These are phyloP conservation scores for Nephrocerus scutellatus DNA, from an alignment of 2,888 invertebrate genomes.

Conservation along the genomic window DNA sequence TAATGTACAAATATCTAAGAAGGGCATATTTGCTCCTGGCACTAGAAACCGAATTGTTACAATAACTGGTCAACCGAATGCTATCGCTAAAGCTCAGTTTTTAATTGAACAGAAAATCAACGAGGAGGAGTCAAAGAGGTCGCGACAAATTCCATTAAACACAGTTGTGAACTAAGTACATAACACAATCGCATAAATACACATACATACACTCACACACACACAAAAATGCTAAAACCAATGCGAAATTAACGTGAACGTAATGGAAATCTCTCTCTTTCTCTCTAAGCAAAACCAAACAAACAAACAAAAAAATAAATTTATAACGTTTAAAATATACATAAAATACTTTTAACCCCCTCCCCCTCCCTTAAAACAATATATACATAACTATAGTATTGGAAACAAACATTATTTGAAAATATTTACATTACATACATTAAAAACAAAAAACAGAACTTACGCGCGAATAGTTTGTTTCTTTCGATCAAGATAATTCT, in stretches of 20 bases:
- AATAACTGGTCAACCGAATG: slow-evolving; percentile 81
- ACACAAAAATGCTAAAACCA: slow-evolving; percentile 7
- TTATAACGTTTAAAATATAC: slow-evolving; percentile 4
- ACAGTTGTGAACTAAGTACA: slow-evolving; percentile 46
- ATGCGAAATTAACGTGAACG: slow-evolving; percentile 14
- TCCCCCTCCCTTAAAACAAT: background rate
- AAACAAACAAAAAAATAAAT: slow-evolving; percentile 2
- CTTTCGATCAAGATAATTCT: too few species aligned
- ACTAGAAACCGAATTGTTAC: slow-evolving; percentile 96
- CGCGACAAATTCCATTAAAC: slow-evolving; percentile 74
- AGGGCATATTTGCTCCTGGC: slow-evolving; percentile 94
- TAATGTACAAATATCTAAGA: slow-evolving; percentile 97
- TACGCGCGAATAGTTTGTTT: too few species aligned
- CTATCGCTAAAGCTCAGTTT: slow-evolving; percentile 87
- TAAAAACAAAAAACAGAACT: too few species aligned
- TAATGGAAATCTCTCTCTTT: too few species aligned
- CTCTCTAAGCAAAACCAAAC: slow-evolving; percentile 3
- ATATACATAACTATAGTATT: too few species aligned
- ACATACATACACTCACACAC: slow-evolving; percentile 16
- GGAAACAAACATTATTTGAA: too few species aligned
- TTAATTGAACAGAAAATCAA: slow-evolving; percentile 94
- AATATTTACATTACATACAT: too few species aligned
- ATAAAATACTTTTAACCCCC: background rate
- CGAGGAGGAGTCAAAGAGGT: slow-evolving; percentile 92
- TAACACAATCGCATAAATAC: slow-evolving; percentile 18